phyloP scores from a whole-genome alignment of 1,140 invertebrate species.

The Trichomalopsis sarcophagae region DNA sequence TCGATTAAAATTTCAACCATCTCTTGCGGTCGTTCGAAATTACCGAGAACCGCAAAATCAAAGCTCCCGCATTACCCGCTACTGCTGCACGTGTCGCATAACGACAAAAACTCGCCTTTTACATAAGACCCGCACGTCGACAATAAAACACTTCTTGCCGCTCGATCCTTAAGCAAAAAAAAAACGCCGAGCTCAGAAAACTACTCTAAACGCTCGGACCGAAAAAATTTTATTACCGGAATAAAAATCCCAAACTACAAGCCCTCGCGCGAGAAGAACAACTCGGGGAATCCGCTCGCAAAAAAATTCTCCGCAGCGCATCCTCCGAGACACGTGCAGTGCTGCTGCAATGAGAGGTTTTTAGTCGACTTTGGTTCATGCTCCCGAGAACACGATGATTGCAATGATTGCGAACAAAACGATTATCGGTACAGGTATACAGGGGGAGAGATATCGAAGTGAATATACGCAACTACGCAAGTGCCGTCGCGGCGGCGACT shows the following conservation, averaged over 20 bases:
- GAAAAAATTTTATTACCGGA: constrained; percentile 4
- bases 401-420: constrained; percentile 15
- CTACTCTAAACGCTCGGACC: neutral
- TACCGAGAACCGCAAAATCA: too few relatives aligned
- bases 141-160: neutral
- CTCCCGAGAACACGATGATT: constrained; percentile 16
- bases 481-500: neutral
- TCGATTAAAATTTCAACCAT: too few relatives aligned
- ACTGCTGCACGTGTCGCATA: too few relatives aligned
- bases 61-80: too few relatives aligned
- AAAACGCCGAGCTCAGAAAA: neutral
- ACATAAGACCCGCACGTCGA: neutral
- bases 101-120: neutral
- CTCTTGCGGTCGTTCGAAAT: too few relatives aligned
- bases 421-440: neutral
- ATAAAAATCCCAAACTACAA: neutral
- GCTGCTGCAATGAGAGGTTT: neutral
- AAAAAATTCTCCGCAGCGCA: neutral
- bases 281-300: neutral
- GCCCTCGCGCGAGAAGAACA: neutral
- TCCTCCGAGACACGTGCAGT: neutral
- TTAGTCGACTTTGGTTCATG: constrained; percentile 7
- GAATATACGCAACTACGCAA: neutral
- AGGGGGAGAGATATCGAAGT: neutral
- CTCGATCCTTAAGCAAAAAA: neutral